phyloP scores from a whole-genome alignment of 2,113 vertebrate species.

The Gulo gulo region DNA sequence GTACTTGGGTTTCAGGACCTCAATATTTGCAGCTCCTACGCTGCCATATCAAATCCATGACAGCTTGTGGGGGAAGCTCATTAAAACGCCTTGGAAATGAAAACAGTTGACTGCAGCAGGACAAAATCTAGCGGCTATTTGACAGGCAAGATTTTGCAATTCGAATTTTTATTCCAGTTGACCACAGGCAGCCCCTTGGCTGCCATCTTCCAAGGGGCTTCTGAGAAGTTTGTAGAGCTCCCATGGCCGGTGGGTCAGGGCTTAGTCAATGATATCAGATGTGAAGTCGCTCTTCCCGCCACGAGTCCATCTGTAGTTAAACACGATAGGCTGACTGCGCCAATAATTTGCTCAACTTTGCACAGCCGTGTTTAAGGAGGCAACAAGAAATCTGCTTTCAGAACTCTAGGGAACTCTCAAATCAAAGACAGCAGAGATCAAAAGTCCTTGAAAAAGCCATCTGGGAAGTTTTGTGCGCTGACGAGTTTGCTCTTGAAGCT shows the following conservation, averaged over 20 bases:
- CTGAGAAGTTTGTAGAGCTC: neutral
- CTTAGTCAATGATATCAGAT: slow-evolving; percentile 10
- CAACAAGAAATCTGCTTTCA: slow-evolving; percentile 35
- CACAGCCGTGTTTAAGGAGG: slow-evolving; percentile 8
- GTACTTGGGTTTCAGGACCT: neutral
- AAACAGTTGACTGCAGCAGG: neutral
- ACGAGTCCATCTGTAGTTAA: neutral
- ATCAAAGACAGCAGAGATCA: slow-evolving; percentile 69
- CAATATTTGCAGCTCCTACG: neutral
- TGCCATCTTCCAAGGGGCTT: neutral
- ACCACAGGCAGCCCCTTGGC: neutral
- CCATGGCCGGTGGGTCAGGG: neutral
- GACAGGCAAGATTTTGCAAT: neutral
- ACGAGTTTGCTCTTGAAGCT: slow-evolving; percentile 64
- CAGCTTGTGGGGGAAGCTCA: neutral
- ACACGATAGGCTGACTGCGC: neutral
- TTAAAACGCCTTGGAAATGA: slow-evolving; percentile 15
- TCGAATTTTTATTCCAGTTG: neutral
- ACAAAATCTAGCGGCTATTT: slow-evolving; percentile 10
- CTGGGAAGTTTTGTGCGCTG: slow-evolving; percentile 61
- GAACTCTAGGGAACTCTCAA: slow-evolving; percentile 66
- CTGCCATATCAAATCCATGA: neutral
- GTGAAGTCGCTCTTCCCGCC: neutral
- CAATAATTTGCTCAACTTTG: slow-evolving; percentile 37
- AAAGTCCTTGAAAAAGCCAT: slow-evolving; percentile 64